These are phyloP conservation scores for Buathra laborator DNA, from an alignment of 2,888 invertebrate genomes.

Conservation along the genomic window DNA sequence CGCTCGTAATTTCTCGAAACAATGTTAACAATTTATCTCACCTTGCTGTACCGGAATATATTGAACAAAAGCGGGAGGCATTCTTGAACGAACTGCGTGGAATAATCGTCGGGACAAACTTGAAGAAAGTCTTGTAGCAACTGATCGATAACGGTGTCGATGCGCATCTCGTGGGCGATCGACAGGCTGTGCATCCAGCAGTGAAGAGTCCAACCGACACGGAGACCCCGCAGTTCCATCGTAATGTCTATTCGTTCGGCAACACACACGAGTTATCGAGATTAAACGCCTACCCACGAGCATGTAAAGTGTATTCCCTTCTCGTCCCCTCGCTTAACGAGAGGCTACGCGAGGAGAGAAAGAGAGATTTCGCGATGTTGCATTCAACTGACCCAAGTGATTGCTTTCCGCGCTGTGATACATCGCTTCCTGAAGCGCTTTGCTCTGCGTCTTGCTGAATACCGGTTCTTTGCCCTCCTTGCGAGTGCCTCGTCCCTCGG, in stretches of 20 bases:
- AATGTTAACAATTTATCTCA: constrained; percentile 80
- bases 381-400: constrained; percentile 89
- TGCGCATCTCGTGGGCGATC: constrained; percentile 93
- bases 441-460: constrained; percentile 93
- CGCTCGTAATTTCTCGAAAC: neutral
- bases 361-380: constrained; percentile 27
- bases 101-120: constrained; percentile 96
- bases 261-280: constrained; percentile 33
- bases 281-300: constrained; percentile 23
- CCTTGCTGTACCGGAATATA: constrained; percentile 96
- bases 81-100: constrained; percentile 95
- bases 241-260: constrained; percentile 90
- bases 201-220: constrained; percentile 96
- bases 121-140: constrained; percentile 95
- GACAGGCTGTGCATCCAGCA: constrained; percentile 96
- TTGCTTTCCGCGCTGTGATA: constrained; percentile 97
- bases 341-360: constrained; percentile 2
- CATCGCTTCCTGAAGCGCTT: constrained; percentile 96
- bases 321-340: constrained; percentile 9
- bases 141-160: constrained; percentile 95
- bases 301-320: constrained; percentile 20
- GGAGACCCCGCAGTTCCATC: constrained; percentile 93
- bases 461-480: constrained; percentile 82
- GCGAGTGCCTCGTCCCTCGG: constrained; percentile 82
- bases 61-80: constrained; percentile 95